Percentiles rank a stretch among this genome's conserved stretches.
phyloP scores from a whole-genome alignment of 2,888 invertebrate species.

The Eristalis intricaria region DNA sequence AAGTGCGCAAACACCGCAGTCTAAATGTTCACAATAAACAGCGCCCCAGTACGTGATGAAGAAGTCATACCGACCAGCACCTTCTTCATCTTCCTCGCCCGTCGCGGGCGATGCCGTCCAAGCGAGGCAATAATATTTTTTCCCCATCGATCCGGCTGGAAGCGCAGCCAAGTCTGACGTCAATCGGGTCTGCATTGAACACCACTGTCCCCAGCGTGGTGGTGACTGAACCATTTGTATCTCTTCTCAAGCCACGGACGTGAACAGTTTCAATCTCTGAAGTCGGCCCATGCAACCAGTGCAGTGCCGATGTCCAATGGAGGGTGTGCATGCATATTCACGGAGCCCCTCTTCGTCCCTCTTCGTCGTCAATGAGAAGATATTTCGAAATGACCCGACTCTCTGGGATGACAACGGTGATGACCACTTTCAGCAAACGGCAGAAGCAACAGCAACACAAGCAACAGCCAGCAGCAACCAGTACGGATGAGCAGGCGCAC shows the following conservation, averaged over 20 bases:
- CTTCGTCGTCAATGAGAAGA: conserved; percentile 11
- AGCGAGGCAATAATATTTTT: conserved; percentile 5
- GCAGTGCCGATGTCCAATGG: conserved; percentile 21
- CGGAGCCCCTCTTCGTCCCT: not conserved
- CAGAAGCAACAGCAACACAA: not conserved
- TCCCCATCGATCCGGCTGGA: conserved; percentile 53
- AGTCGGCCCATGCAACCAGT: conserved; percentile 25
- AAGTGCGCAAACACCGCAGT: conserved; percentile 68
- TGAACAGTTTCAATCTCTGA: conserved; percentile 51
- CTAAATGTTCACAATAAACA: conserved; percentile 62
- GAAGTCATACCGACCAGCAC: conserved; percentile 69
- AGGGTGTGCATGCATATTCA: not conserved
- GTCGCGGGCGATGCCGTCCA: not conserved
- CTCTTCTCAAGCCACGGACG: conserved; percentile 52
- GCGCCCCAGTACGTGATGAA: conserved; percentile 68
- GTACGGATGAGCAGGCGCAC: conserved; percentile 66
- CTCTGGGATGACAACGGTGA: conserved; percentile 68
- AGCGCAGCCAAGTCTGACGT: conserved; percentile 45
- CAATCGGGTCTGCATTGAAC: conserved; percentile 49
- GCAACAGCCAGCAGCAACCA: not conserved
- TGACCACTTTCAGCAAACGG: conserved; percentile 64
- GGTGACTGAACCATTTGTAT: conserved; percentile 68
- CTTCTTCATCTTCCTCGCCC: conserved; percentile 31
- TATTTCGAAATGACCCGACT: conserved; percentile 68
- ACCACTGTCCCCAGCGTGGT: conserved; percentile 31